These are phyloP conservation scores for Pectinophora gossypiella DNA, from an alignment of 1,140 invertebrate species.

Conservation along the genomic window DNA sequence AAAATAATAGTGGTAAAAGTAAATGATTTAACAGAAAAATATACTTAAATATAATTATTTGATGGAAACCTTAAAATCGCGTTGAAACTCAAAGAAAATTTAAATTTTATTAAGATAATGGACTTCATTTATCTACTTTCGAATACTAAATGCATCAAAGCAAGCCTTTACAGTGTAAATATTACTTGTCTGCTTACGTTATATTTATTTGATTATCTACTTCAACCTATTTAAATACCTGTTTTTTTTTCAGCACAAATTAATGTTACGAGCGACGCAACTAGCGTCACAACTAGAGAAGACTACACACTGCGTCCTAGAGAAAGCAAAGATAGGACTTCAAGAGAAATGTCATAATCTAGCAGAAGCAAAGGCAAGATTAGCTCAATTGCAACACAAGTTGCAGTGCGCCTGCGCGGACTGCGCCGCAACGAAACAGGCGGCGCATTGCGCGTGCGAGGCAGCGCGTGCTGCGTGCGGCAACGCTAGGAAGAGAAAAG, in stretches of 20 bases:
- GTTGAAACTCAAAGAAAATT: no score
- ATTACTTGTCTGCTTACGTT: no score
- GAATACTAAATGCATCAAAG: no score
- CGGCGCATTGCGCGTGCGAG: constrained; percentile 77
- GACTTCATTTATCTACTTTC: no score
- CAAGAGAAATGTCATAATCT: constrained; percentile 79
- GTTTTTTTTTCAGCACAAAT: constrained; percentile 63
- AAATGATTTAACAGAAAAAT: no score
- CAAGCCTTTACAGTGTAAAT: no score
- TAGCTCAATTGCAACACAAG: constrained; percentile 76
- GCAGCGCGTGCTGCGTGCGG: constrained; percentile 78
- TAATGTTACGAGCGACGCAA: constrained; percentile 68
- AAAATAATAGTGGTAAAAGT: no score
- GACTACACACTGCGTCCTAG: constrained; percentile 73
- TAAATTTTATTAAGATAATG: no score
- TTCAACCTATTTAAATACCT: no score
- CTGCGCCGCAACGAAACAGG: constrained; percentile 78
- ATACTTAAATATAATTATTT: no score
- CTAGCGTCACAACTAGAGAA: constrained; percentile 77
- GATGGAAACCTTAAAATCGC: no score
- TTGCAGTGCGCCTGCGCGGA: constrained; percentile 76
- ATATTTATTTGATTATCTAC: no score
- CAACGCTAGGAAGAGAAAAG: constrained; percentile 56
- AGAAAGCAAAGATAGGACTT: constrained; percentile 72
- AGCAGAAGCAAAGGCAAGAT: constrained; percentile 77